Conservation (phyloP, 2,113 vertebrate species). For the Lepus europaeus region DNA sequence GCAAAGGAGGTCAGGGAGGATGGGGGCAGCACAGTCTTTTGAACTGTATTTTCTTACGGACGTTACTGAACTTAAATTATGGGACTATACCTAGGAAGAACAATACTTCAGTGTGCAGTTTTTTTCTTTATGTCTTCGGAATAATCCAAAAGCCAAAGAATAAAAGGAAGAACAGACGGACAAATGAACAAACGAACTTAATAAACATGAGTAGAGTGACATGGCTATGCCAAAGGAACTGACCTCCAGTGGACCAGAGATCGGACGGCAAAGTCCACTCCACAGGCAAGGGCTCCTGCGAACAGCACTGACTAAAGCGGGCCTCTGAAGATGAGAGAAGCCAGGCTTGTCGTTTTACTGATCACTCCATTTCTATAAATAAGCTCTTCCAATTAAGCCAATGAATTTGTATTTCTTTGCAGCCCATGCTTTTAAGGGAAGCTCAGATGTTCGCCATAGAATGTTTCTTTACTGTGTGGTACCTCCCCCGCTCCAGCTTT, state of each 20-base stretch:
- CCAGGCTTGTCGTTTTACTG: conserved; percentile 53
- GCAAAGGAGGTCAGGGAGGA: background rate
- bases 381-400: conserved; percentile 70
- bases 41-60: background rate
- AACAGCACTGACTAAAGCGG: background rate
- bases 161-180: background rate
- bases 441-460: conserved; percentile 8
- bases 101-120: background rate
- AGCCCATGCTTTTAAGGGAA: conserved; percentile 49
- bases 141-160: background rate
- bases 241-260: conserved; percentile 25
- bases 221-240: background rate
- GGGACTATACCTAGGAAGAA: background rate
- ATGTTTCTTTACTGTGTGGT: background rate
- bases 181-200: background rate
- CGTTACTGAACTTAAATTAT: background rate
- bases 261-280: conserved; percentile 54
- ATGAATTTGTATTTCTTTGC: conserved; percentile 72
- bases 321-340: conserved; percentile 58
- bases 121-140: conserved; percentile 12
- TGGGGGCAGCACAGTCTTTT: background rate
- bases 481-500: background rate
- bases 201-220: conserved; percentile 26
- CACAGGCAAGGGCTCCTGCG: background rate
- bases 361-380: conserved; percentile 66